Evolutionary conservation across 2,888 invertebrate genomes (phyloP).

Genomic region (Eumerus sabulonum): DNA sequence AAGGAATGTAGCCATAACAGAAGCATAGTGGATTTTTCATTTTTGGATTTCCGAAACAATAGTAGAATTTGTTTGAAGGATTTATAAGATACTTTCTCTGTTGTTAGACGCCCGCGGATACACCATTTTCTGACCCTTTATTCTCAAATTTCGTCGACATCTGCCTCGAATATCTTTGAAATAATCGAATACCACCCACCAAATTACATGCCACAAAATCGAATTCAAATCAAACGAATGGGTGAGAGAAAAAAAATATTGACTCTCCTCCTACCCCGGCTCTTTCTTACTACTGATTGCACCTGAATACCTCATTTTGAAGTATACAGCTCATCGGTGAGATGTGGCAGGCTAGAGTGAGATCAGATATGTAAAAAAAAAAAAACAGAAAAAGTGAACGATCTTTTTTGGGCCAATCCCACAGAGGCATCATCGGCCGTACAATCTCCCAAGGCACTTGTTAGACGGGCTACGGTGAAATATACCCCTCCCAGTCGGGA

Average conservation of each 20-base stretch:
- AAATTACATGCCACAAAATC: constrained; percentile 19
- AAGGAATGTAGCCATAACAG: constrained; percentile 19
- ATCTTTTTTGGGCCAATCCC: constrained; percentile 62
- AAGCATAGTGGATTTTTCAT: constrained; percentile 29
- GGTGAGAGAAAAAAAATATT: background rate
- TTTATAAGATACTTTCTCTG: constrained; percentile 12
- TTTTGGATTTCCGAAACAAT: constrained; percentile 30
- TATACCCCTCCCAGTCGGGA: constrained; percentile 77
- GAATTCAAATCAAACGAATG: constrained; percentile 30
- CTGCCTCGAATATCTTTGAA: too few relatives aligned
- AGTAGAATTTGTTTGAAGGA: constrained; percentile 25
- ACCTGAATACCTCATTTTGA: constrained; percentile 62
- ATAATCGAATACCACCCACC: constrained; percentile 37
- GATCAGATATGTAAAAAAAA: constrained; percentile 37
- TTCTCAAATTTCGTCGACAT: too few relatives aligned
- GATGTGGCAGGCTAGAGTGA: constrained; percentile 45
- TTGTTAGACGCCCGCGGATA: constrained; percentile 15
- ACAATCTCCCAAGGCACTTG: constrained; percentile 44
- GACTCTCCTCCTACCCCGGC: constrained; percentile 19
- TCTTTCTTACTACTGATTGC: constrained; percentile 43
- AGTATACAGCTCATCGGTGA: constrained; percentile 56
- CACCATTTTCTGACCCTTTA: background rate
- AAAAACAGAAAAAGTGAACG: constrained; percentile 14
- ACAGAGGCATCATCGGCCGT: constrained; percentile 43
- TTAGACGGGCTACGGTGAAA: constrained; percentile 22